Percentiles rank a stretch among this genome's conserved stretches.
Conservation (phyloP, 2,113 vertebrate genomes). For the Uria lomvia region DNA sequence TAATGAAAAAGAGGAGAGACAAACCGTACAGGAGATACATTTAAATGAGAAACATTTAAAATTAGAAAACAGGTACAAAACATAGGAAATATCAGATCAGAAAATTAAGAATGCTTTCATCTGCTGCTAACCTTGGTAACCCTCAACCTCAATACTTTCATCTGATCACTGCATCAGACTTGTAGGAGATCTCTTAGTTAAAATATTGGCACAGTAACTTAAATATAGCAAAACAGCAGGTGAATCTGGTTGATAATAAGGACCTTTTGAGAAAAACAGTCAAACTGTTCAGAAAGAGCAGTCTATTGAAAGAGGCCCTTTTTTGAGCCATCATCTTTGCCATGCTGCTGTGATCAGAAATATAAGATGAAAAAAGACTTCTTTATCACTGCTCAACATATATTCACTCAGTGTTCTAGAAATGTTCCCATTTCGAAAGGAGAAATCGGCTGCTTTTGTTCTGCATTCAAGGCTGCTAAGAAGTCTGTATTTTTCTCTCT, state of each 20-base stretch:
- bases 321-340: neutral
- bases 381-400: constrained; percentile 23
- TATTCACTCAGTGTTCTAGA: constrained; percentile 6
- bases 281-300: neutral
- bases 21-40: neutral
- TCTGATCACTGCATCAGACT: neutral
- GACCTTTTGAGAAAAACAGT: neutral
- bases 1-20: neutral
- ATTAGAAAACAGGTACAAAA: neutral
- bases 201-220: neutral
- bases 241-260: neutral
- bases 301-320: neutral
- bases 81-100: neutral
- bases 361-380: neutral
- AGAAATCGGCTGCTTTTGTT: constrained; percentile 20
- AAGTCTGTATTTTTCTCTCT: constrained; percentile 18
- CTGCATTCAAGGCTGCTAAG: neutral
- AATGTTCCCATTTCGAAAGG: constrained; percentile 24
- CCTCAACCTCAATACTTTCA: neutral
- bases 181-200: neutral
- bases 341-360: constrained; percentile 12
- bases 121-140: neutral
- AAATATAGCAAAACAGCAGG: neutral
- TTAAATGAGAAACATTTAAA: neutral
- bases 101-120: neutral